phyloP scores from a whole-genome alignment of 2,888 invertebrate species.

The Agrotis puta region DNA sequence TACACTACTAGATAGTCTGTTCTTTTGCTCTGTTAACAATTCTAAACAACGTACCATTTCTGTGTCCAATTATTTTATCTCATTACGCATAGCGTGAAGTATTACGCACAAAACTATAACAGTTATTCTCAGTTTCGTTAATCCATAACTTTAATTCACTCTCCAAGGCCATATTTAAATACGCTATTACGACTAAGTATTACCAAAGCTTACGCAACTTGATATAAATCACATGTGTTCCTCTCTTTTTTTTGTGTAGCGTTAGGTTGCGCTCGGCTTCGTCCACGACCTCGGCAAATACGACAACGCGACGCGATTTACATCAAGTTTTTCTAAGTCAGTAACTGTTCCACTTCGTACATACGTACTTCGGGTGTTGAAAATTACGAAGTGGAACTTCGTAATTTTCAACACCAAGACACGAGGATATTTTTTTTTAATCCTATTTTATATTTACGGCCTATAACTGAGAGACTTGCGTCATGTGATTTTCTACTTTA shows the following conservation, averaged over 20 bases:
- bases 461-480: no score
- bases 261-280: not conserved
- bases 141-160: slow-evolving; percentile 5
- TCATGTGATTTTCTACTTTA: no score
- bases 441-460: no score
- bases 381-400: no score
- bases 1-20: not conserved
- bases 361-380: no score
- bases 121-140: slow-evolving; percentile 11
- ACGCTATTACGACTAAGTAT: slow-evolving; percentile 30
- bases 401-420: no score
- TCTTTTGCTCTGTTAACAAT: not conserved
- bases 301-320: no score
- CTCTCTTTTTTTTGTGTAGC: slow-evolving; percentile 39
- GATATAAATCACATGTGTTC: slow-evolving; percentile 49
- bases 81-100: slow-evolving; percentile 1
- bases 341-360: no score
- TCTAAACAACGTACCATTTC: not conserved
- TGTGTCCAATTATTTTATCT: not conserved
- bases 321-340: no score
- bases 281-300: not conserved
- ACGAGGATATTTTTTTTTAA: no score
- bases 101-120: slow-evolving; percentile 15
- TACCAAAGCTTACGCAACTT: slow-evolving; percentile 38
- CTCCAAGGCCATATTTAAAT: slow-evolving; percentile 22